Conservation (phyloP, 2,888 invertebrate genomes). For the Therioaphis trifolii region DNA sequence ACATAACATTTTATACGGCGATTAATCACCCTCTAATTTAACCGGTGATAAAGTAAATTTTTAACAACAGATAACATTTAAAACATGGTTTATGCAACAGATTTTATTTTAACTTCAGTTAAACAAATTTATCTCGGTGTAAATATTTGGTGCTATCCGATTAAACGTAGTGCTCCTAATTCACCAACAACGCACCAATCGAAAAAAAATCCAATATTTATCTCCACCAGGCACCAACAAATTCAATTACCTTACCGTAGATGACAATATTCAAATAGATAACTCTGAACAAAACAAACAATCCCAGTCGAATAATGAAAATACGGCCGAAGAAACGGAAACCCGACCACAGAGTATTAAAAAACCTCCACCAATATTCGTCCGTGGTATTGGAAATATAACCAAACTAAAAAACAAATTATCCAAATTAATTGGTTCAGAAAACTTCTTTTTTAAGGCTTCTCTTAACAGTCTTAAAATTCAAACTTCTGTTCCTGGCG, state of each 20-base stretch:
- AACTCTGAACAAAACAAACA: neutral
- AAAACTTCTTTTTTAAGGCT: slow-evolving; percentile 20
- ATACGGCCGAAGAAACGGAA: neutral
- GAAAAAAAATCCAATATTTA: neutral
- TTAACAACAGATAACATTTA: no score
- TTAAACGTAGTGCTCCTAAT: neutral
- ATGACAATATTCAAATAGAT: neutral
- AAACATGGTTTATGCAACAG: no score
- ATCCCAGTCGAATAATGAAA: neutral
- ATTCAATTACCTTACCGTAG: neutral
- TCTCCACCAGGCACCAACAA: neutral
- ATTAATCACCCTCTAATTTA: no score
- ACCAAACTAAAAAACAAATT: neutral
- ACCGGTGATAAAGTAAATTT: no score
- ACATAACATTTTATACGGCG: no score
- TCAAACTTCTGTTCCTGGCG: neutral
- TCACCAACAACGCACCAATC: neutral
- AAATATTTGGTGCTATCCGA: no score
- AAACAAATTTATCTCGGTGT: no score
- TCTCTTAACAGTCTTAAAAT: slow-evolving; percentile 13
- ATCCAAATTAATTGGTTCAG: neutral
- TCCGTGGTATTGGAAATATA: slow-evolving; percentile 1
- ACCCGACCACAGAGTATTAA: neutral
- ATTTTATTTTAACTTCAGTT: no score
- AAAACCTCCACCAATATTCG: slow-evolving; percentile 30